Evolutionary conservation across 2,888 invertebrate genomes (phyloP).

Genomic region (Onchidella celtica): DNA sequence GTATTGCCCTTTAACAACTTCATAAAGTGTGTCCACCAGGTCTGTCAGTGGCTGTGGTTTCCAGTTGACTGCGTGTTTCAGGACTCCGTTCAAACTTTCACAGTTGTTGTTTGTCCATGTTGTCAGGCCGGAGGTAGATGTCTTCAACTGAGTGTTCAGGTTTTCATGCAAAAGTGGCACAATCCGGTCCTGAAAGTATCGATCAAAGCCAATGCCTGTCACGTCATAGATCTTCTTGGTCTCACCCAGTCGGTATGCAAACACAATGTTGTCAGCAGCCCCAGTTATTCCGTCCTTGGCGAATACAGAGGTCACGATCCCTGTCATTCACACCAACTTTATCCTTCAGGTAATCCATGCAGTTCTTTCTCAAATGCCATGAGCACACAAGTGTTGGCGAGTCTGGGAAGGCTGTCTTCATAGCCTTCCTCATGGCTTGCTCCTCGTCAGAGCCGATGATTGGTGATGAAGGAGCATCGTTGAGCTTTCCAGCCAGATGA

Average conservation of each 20-base stretch:
- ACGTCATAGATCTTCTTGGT: conserved; percentile 1
- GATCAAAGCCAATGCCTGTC: neutral
- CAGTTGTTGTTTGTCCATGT: neutral
- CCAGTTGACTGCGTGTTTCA: conserved; percentile 1
- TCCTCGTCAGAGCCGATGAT: no score
- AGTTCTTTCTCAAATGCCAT: no score
- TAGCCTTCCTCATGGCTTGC: no score
- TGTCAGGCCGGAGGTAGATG: neutral
- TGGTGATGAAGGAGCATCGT: no score
- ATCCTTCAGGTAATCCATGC: no score
- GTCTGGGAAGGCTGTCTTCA: no score
- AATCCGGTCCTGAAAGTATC: neutral
- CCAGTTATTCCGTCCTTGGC: no score
- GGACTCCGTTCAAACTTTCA: neutral
- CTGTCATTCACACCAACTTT: no score
- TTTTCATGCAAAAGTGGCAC: neutral
- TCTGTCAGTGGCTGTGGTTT: neutral
- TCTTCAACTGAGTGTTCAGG: neutral
- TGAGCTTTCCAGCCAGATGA: no score
- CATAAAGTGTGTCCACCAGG: neutral
- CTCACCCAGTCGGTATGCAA: neutral
- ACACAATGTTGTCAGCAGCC: neutral
- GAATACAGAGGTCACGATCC: no score
- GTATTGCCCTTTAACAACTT: neutral
- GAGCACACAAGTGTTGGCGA: no score